Conservation (phyloP, 2,888 invertebrate genomes). For the Rhamphomyia laevipes region DNA sequence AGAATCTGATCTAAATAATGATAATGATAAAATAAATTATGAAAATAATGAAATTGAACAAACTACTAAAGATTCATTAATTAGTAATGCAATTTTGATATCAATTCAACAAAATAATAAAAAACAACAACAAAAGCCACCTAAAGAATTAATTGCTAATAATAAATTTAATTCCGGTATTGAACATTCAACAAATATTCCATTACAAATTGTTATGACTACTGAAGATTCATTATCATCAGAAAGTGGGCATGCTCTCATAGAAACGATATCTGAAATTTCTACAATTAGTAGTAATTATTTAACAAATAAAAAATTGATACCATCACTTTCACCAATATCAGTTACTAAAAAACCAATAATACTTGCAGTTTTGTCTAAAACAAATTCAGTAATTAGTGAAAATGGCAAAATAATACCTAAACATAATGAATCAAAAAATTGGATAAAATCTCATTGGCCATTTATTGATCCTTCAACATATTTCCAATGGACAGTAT, state of each 20-base stretch:
- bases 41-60: no score
- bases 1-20: no score
- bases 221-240: not conserved
- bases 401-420: conserved; percentile 6
- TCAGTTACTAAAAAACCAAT: conserved; percentile 42
- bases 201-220: not conserved
- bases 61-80: no score
- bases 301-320: not conserved
- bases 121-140: no score
- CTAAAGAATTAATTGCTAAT: not conserved
- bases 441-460: conserved; percentile 53
- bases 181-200: not conserved
- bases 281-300: not conserved
- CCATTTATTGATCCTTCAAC: conserved; percentile 53
- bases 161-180: not conserved
- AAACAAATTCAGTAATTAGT: conserved; percentile 20
- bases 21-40: no score
- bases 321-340: not conserved
- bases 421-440: conserved; percentile 21
- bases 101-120: no score
- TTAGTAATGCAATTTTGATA: no score
- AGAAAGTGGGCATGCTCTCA: conserved; percentile 8
- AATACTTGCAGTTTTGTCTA: conserved; percentile 34
- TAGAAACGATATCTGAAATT: not conserved
- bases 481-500: conserved; percentile 54